Evolutionary conservation across 2,113 vertebrate genomes (phyloP), one percentile per base, ranked within the genome.

Genomic region (Pelvicachromis taeniatus): DNA sequence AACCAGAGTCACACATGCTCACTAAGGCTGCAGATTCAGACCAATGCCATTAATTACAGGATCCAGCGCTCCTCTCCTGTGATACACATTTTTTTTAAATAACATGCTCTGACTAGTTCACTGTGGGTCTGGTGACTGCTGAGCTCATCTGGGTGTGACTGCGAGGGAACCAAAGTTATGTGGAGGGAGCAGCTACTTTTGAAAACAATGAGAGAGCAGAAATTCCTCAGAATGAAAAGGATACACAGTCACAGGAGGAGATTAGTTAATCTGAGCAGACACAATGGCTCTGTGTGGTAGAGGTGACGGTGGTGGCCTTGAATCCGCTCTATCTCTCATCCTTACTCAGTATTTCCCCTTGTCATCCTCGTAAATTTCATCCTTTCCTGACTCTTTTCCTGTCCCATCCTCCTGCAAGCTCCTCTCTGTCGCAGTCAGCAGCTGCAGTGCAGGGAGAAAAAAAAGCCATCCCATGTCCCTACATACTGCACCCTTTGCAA

Each of bases 21-120:
- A 85, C 29, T 9, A 58, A 81, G 77, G 79, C 83, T 77, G 78
- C 81, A 59, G 45, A 89, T 86, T 85, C 78, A 52, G 53, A 38
- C 38, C 79, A 82, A 26, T 78, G 48, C 17, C 84, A 80, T 55
- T 29, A 82, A n/a, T 31, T 82, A 65, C 84, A 88, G 73, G 38
- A 81, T 77, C 42, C 19, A 84, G 83, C 85, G 77, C 90, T 92
- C 90, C 84, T 86, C 6, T 52, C 17, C 79, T 55, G 29, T 79
- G 58, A 83, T 82, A 85, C 29, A 78, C 35, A n/a, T n/a, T n/a
- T 73, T 73, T 48, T 23, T 82, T 75, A 33, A 9, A 63, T 70
- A 65, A 13, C 92, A 87, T 59, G 95, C 89, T 92, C 7, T 8
- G 79, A 94, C 94, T 91, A 77, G 93, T 91, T 87, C 54, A 35